A percentile compares a stretch with the other conserved stretches of the same genome.
Conservation (phyloP, 2,888 invertebrate genomes). For the Drosophila villosipedis region DNA sequence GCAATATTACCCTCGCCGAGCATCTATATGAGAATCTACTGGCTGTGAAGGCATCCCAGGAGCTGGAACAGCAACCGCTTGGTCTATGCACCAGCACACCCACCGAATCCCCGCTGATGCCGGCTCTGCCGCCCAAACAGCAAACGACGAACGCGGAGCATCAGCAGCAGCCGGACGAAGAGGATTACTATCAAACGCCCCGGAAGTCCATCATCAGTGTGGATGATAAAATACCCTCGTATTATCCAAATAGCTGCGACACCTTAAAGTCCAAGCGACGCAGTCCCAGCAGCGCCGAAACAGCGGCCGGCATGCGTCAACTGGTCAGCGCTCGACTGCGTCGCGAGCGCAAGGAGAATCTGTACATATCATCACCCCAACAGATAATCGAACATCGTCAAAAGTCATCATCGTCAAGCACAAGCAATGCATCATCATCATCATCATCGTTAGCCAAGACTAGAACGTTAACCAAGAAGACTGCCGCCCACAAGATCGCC, state of each 20-base stretch:
- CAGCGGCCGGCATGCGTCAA: conserved; percentile 69
- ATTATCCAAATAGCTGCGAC: conserved; percentile 85
- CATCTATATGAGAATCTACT: conserved; percentile 83
- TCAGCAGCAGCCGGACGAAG: conserved; percentile 45
- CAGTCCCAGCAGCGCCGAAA: conserved; percentile 62
- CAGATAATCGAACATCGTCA: conserved; percentile 83
- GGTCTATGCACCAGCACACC: conserved; percentile 81
- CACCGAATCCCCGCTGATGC: conserved; percentile 79
- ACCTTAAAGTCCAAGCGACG: conserved; percentile 77
- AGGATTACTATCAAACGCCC: conserved; percentile 82
- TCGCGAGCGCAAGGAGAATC: conserved; percentile 83
- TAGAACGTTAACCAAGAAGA: conserved; percentile 65
- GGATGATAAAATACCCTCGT: conserved; percentile 85
- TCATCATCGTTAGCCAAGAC: conserved; percentile 40
- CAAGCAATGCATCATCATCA: conserved; percentile 6
- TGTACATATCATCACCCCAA: conserved; percentile 84
- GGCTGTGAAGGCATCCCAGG: conserved; percentile 81
- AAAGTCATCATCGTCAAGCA: conserved; percentile 32
- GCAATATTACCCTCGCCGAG: conserved; percentile 63
- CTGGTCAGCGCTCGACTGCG: conserved; percentile 76
- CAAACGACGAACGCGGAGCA: conserved; percentile 31
- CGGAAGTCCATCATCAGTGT: conserved; percentile 83
- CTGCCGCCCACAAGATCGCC: conserved; percentile 83
- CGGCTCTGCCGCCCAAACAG: conserved; percentile 63
- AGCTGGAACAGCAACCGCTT: conserved; percentile 64